These are phyloP conservation scores for Sebastes itinus DNA, from an alignment of 2,797 vertebrate genomes.

Conservation along the genomic window DNA sequence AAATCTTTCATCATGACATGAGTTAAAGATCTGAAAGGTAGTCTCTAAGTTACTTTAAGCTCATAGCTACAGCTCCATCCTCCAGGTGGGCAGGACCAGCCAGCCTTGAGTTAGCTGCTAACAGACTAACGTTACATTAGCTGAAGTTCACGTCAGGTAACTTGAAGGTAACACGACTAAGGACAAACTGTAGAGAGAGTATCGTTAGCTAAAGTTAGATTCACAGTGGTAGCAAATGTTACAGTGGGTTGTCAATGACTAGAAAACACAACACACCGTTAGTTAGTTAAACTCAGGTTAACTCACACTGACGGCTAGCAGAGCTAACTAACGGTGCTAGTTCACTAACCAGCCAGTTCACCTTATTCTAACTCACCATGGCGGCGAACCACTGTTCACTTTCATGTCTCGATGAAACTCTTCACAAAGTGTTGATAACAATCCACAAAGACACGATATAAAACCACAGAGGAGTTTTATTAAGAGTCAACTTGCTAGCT, in stretches of 20 bases:
- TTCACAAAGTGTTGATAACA: neutral
- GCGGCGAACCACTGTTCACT: neutral
- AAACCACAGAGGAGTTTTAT: neutral
- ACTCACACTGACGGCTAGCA: neutral
- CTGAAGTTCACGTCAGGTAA: neutral
- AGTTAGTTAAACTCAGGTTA: neutral
- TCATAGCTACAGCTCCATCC: neutral
- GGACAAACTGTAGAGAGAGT: fast-evolving
- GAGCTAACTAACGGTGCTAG: neutral
- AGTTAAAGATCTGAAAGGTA: neutral
- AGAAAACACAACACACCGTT: neutral
- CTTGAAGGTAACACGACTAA: neutral
- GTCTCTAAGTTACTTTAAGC: neutral
- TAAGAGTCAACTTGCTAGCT: neutral
- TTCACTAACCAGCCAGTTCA: neutral
- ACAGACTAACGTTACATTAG: neutral
- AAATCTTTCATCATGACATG: neutral
- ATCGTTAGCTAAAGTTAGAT: neutral
- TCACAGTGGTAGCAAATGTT: neutral
- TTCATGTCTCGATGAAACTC: slow-evolving; percentile 4
- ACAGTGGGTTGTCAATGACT: neutral
- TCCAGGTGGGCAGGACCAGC: too few relatives aligned
- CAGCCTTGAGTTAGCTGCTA: neutral
- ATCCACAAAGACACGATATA: neutral
- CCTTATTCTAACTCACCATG: slow-evolving; percentile 40